These are phyloP conservation scores for Luffia ferchaultella DNA, from an alignment of 2,888 invertebrate genomes.

Conservation along the genomic window DNA sequence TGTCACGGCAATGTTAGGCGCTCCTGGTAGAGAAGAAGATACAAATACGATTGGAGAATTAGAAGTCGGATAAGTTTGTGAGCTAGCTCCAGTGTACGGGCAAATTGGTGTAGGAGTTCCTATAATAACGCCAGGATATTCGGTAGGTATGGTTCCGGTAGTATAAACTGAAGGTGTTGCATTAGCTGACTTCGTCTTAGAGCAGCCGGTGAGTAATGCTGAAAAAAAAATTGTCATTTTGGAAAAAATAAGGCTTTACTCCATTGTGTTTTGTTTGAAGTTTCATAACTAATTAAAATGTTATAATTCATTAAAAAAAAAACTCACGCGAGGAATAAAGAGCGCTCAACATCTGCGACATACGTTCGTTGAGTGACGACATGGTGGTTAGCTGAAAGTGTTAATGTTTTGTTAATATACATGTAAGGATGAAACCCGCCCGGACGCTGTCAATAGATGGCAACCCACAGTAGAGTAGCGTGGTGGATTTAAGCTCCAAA, in stretches of 20 bases:
- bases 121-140: background rate
- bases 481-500: too few relatives aligned
- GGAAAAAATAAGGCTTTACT: slow-evolving; percentile 1
- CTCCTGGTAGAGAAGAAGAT: background rate
- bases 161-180: background rate
- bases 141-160: background rate
- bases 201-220: slow-evolving; percentile 18
- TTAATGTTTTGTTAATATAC: too few relatives aligned
- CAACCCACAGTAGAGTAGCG: too few relatives aligned
- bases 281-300: slow-evolving; percentile 1
- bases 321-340: slow-evolving; percentile 51
- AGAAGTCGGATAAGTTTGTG: background rate
- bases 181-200: slow-evolving; percentile 8
- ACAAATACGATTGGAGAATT: background rate
- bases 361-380: slow-evolving; percentile 42
- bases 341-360: slow-evolving; percentile 50
- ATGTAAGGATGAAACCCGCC: too few relatives aligned
- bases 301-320: background rate
- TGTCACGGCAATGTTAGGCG: background rate
- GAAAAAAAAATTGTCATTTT: slow-evolving; percentile 10
- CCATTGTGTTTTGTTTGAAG: too few relatives aligned
- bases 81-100: background rate
- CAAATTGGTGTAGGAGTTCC: background rate
- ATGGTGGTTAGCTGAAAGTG: slow-evolving; percentile 14
- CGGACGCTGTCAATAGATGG: too few relatives aligned